Conservation (phyloP, 2,113 vertebrate genomes). For the Ptilonorhynchus violaceus region DNA sequence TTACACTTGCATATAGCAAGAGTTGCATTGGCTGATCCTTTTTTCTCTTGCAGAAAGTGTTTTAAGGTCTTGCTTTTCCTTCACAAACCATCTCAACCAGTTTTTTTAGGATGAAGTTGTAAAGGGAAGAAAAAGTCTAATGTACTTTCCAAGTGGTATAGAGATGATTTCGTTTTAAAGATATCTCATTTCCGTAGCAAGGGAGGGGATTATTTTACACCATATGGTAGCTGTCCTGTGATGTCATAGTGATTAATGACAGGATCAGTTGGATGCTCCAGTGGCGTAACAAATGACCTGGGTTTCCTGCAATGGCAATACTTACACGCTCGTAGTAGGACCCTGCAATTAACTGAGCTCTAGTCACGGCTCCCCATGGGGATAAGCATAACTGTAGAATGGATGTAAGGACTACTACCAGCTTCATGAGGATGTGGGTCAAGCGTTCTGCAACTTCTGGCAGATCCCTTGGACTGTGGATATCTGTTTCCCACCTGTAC, state of each 20-base stretch:
- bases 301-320: conserved; percentile 17
- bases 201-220: conserved; percentile 37
- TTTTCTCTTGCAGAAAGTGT: background rate
- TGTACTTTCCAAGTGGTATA: background rate
- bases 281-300: conserved; percentile 37
- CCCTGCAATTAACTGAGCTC: background rate
- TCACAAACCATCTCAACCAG: background rate
- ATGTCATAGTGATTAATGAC: conserved; percentile 57
- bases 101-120: background rate
- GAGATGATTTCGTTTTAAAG: conserved; percentile 22
- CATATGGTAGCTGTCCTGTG: conserved; percentile 53
- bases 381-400: background rate
- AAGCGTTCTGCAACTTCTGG: background rate
- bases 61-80: background rate
- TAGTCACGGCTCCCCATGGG: background rate
- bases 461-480: background rate
- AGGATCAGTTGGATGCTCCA: conserved; percentile 38
- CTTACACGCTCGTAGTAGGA: background rate
- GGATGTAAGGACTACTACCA: background rate
- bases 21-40: background rate
- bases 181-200: conserved; percentile 24
- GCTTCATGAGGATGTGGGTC: conserved; percentile 7
- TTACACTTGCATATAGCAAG: background rate
- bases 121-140: background rate
- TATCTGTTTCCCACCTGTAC: conserved; percentile 18